Conservation (phyloP, 2,888 invertebrate species). For the Phymatocera aterrima region DNA sequence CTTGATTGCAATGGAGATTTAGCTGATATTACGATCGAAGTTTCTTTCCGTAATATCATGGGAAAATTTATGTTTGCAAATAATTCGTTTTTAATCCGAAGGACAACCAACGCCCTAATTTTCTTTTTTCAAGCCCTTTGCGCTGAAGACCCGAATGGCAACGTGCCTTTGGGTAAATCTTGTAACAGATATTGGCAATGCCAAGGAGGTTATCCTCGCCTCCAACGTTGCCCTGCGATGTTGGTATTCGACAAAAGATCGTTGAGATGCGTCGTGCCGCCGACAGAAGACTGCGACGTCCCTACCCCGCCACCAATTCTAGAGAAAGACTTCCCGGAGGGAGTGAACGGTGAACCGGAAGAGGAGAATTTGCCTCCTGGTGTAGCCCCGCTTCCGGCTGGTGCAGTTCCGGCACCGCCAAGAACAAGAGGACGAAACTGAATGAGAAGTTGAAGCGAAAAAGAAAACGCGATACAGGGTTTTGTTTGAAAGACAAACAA, state of each 20-base stretch:
- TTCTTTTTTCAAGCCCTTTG: constrained; percentile 84
- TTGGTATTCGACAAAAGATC: constrained; percentile 91
- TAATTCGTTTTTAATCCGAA: too few species aligned
- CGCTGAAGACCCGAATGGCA: constrained; percentile 93
- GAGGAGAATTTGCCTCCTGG: constrained; percentile 73
- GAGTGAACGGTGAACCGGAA: constrained; percentile 70
- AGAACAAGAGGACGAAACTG: constrained; percentile 68
- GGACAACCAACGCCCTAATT: background rate
- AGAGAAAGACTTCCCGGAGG: constrained; percentile 68
- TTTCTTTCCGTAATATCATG: too few species aligned
- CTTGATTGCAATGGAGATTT: too few species aligned
- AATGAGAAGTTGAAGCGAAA: constrained; percentile 32
- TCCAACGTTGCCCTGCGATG: constrained; percentile 94
- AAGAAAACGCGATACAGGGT: constrained; percentile 1
- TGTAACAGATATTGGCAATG: constrained; percentile 97
- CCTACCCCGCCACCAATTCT: constrained; percentile 83
- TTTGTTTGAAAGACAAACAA: background rate
- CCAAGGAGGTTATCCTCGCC: constrained; percentile 93
- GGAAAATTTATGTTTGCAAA: too few species aligned
- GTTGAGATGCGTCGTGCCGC: constrained; percentile 90
- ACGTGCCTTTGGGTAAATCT: constrained; percentile 93
- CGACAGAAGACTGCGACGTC: constrained; percentile 92
- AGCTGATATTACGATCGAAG: too few species aligned
- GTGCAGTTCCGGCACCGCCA: constrained; percentile 68
- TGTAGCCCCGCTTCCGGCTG: constrained; percentile 69